phyloP scores from a whole-genome alignment of 2,113 vertebrate species.

The Ictidomys tridecemlineatus region DNA sequence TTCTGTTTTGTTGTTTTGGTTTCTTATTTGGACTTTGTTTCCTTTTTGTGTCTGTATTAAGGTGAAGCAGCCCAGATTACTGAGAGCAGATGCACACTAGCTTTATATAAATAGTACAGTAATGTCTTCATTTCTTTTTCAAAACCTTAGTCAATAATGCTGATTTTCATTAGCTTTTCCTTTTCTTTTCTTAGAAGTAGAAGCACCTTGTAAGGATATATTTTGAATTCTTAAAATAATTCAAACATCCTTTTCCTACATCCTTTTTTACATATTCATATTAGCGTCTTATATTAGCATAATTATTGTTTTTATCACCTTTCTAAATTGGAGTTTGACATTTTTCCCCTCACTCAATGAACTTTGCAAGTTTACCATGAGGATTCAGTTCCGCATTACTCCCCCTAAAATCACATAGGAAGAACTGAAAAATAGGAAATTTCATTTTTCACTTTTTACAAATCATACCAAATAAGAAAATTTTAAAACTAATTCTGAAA shows the following conservation, averaged over 20 bases:
- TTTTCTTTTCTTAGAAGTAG: not conserved
- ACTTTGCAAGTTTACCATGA: not conserved
- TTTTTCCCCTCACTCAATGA: not conserved
- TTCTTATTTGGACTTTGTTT: not conserved
- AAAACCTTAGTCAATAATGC: not conserved
- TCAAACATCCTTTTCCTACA: not conserved
- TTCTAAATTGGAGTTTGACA: not conserved
- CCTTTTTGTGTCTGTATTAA: not conserved
- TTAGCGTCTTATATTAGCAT: not conserved
- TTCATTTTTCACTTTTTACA: slow-evolving; percentile 45
- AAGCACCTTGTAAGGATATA: not conserved
- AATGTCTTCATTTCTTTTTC: slow-evolving; percentile 24
- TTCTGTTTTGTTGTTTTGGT: not conserved
- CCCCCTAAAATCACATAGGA: not conserved
- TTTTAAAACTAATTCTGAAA: slow-evolving; percentile 42
- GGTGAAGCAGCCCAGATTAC: not conserved
- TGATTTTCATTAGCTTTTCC: slow-evolving; percentile 46
- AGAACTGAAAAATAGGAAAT: slow-evolving; percentile 11
- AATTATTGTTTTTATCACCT: not conserved
- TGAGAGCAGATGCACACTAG: not conserved
- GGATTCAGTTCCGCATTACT: not conserved
- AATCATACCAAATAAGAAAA: slow-evolving; percentile 52
- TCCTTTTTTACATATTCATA: not conserved
- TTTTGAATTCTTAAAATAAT: slow-evolving; percentile 51
- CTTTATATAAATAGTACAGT: not conserved